Evolutionary conservation across 2,797 vertebrate species (phyloP).

Genomic region (Channa striata): DNA sequence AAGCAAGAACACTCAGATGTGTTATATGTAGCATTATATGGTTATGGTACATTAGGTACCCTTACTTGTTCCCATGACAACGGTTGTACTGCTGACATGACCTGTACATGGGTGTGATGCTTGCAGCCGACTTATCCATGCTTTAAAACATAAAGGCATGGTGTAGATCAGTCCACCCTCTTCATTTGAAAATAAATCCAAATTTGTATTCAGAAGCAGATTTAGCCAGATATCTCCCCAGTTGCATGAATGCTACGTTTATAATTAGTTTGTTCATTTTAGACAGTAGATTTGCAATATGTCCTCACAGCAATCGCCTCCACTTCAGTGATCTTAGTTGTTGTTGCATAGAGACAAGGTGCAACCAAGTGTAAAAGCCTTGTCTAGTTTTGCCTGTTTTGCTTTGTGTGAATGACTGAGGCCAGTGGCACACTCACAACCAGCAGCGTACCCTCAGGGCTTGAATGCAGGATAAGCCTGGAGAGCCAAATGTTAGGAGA

Average conservation of each 20-base stretch:
- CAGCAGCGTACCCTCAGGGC: slow-evolving; percentile 51
- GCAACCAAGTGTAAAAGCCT: slow-evolving; percentile 67
- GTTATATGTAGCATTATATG: slow-evolving; percentile 37
- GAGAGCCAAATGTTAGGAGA: slow-evolving; percentile 42
- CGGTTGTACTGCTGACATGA: slow-evolving; percentile 62
- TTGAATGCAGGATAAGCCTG: slow-evolving; percentile 66
- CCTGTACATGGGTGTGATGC: slow-evolving; percentile 53
- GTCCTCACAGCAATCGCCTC: slow-evolving; percentile 30
- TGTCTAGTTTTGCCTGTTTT: slow-evolving; percentile 72
- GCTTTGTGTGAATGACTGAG: slow-evolving; percentile 68
- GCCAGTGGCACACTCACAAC: slow-evolving; percentile 57
- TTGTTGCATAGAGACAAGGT: slow-evolving; percentile 49
- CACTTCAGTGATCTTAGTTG: slow-evolving; percentile 45
- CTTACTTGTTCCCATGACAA: slow-evolving; percentile 84
- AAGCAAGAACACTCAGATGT: slow-evolving; percentile 13
- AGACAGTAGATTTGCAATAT: slow-evolving; percentile 23
- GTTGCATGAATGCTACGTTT: slow-evolving; percentile 20
- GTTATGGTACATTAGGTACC: slow-evolving; percentile 65
- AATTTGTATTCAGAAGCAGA: background rate
- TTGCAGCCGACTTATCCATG: slow-evolving; percentile 37
- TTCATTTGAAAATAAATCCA: background rate
- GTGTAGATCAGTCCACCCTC: slow-evolving; percentile 7
- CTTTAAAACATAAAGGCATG: slow-evolving; percentile 34
- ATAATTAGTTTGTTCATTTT: slow-evolving; percentile 18
- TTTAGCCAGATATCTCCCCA: background rate